Conservation (phyloP, 1,140 invertebrate species). For the Drosophila seguyi region DNA sequence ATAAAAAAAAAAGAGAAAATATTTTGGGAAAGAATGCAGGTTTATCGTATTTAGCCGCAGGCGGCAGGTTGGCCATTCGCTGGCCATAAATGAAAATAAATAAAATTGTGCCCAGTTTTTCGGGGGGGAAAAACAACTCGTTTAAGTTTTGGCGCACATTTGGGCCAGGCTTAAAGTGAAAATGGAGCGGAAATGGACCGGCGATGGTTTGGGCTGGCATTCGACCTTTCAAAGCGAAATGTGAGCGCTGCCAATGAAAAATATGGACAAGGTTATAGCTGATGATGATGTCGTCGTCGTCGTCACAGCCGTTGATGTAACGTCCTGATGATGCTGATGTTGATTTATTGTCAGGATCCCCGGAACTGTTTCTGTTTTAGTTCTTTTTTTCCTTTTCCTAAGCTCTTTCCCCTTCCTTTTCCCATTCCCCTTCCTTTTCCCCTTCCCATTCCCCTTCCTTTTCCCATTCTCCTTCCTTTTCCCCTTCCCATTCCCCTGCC, state of each 20-base stretch:
- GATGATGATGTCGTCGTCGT: constrained; percentile 19
- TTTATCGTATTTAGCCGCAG: constrained; percentile 15
- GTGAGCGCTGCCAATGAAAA: constrained; percentile 26
- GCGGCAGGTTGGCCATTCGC: constrained; percentile 6
- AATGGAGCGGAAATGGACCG: constrained; percentile 27
- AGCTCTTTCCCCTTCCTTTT: no score
- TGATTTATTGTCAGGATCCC: constrained; percentile 59
- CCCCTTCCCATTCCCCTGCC: neutral
- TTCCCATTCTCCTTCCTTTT: no score
- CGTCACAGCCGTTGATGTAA: neutral
- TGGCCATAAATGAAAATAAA: constrained; percentile 37
- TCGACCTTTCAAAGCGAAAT: neutral
- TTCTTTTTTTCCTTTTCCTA: neutral
- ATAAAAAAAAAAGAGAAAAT: constrained; percentile 32
- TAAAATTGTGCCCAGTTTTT: constrained; percentile 24
- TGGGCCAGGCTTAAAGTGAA: constrained; percentile 17
- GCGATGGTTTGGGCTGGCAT: neutral
- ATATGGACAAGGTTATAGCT: constrained; percentile 38
- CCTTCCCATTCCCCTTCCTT: neutral
- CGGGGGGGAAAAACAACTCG: constrained; percentile 8
- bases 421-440: no score
- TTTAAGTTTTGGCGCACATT: constrained; percentile 25
- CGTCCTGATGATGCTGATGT: constrained; percentile 39
- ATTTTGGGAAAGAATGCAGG: constrained; percentile 14
- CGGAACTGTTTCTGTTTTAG: neutral